phyloP scores from a whole-genome alignment of 2,888 invertebrate species.

The Papilio gigon region DNA sequence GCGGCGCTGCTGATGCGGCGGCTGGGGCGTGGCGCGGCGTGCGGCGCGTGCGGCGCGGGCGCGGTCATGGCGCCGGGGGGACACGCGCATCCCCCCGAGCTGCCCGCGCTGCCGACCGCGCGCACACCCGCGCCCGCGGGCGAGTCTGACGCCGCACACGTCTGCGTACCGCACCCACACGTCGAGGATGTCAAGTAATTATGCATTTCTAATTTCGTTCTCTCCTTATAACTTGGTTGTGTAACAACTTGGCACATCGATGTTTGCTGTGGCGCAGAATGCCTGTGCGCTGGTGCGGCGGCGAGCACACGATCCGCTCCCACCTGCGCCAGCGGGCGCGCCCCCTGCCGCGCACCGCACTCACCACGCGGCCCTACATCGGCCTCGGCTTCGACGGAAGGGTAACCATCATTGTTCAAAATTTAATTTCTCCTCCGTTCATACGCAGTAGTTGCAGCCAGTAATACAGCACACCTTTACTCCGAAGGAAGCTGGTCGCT shows the following conservation, averaged over 20 bases:
- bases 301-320: slow-evolving; percentile 63
- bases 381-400: slow-evolving; percentile 64
- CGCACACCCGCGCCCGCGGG: slow-evolving; percentile 46
- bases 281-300: slow-evolving; percentile 63
- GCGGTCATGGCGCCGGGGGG: slow-evolving; percentile 58
- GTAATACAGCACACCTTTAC: no score
- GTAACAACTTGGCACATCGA: not conserved
- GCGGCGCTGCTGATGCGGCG: slow-evolving; percentile 64
- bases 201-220: not conserved
- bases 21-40: slow-evolving; percentile 55
- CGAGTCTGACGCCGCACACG: slow-evolving; percentile 41
- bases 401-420: slow-evolving; percentile 55
- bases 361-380: slow-evolving; percentile 49
- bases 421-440: no score
- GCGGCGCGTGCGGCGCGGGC: slow-evolving; percentile 58
- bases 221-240: not conserved
- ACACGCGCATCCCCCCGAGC: slow-evolving; percentile 47
- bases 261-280: not conserved
- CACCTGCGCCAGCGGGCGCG: slow-evolving; percentile 47
- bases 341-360: slow-evolving; percentile 41
- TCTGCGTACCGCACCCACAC: slow-evolving; percentile 19
- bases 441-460: no score
- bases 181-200: slow-evolving; percentile 19
- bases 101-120: slow-evolving; percentile 54
- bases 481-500: no score